phyloP scores from a whole-genome alignment of 2,113 vertebrate species.

The Agapornis roseicollis region DNA sequence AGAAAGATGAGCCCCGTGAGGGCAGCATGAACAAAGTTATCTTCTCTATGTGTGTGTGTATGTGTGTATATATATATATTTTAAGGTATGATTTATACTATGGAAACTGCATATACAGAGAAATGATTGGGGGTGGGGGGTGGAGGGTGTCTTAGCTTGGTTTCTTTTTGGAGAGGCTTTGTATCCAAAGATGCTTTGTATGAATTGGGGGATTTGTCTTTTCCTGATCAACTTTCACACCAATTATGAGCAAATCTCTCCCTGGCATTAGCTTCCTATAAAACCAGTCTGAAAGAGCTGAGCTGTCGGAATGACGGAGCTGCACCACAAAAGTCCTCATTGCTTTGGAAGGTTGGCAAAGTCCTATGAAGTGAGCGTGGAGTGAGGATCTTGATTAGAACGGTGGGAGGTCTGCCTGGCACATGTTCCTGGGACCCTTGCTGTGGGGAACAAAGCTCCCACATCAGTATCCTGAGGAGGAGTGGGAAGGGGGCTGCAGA shows the following conservation, averaged over 20 bases:
- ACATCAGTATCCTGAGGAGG: background rate
- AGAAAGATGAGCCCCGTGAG: background rate
- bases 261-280: background rate
- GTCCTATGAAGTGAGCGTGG: background rate
- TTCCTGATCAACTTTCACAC: background rate
- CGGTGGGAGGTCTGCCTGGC: background rate
- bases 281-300: background rate
- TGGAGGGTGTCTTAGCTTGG: background rate
- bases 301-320: background rate
- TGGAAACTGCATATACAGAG: background rate
- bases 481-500: background rate
- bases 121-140: background rate
- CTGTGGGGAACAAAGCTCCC: background rate
- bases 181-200: background rate
- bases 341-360: background rate
- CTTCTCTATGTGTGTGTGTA: background rate
- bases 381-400: slow-evolving; percentile 23
- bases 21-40: background rate
- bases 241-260: background rate
- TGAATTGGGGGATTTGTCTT: background rate
- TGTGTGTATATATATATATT: background rate
- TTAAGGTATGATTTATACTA: background rate
- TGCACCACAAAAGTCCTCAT: background rate
- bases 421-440: background rate
- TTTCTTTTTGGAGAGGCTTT: background rate